These are phyloP conservation scores for Cheilosia vernalis DNA, from an alignment of 2,888 invertebrate genomes.

Conservation along the genomic window DNA sequence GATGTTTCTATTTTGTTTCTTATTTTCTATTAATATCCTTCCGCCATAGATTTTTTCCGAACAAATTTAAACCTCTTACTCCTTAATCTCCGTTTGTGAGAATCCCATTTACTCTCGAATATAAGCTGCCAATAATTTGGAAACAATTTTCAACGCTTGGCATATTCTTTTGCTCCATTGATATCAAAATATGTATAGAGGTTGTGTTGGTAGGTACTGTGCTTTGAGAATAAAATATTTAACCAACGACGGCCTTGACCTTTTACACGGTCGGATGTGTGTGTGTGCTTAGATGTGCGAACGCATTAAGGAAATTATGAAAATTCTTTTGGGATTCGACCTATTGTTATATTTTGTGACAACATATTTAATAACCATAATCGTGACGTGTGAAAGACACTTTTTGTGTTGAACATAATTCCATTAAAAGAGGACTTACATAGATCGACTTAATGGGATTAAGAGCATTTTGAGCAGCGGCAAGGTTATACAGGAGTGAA, in stretches of 20 bases:
- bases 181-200: not conserved
- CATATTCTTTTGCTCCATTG: slow-evolving; percentile 15
- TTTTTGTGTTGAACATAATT: not conserved
- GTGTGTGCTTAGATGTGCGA: slow-evolving; percentile 50
- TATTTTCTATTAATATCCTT: too few species aligned
- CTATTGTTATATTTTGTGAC: slow-evolving; percentile 48
- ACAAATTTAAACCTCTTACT: not conserved
- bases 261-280: slow-evolving; percentile 12
- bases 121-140: slow-evolving; percentile 35
- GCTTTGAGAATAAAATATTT: slow-evolving; percentile 35
- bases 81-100: slow-evolving; percentile 14
- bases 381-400: slow-evolving; percentile 10
- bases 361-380: slow-evolving; percentile 22
- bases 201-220: not conserved
- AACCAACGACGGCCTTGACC: slow-evolving; percentile 37
- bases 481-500: not conserved
- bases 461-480: not conserved
- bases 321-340: slow-evolving; percentile 38
- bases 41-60: not conserved
- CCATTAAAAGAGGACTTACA: not conserved
- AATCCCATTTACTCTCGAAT: slow-evolving; percentile 23
- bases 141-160: slow-evolving; percentile 20
- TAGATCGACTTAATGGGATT: slow-evolving; percentile 9
- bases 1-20: too few species aligned
- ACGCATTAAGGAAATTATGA: slow-evolving; percentile 57